phyloP scores from a whole-genome alignment of 2,113 vertebrate species.

The Odobenus rosmarus region DNA sequence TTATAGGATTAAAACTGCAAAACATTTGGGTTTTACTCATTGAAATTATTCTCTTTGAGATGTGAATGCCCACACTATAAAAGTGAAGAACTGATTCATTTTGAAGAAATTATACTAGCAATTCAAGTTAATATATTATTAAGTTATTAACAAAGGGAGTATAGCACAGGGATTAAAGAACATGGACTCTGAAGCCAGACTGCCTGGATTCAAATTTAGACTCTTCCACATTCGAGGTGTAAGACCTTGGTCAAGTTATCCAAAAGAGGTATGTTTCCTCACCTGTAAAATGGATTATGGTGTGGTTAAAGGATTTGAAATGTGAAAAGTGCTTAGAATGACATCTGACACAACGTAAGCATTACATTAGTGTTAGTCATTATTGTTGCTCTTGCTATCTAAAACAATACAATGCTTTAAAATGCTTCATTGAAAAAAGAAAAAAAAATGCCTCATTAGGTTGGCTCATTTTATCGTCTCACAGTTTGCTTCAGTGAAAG shows the following conservation, averaged over 20 bases:
- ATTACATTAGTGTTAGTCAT: background rate
- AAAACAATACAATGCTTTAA: background rate
- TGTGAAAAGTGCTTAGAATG: background rate
- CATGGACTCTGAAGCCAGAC: background rate
- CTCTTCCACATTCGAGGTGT: background rate
- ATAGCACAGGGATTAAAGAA: background rate
- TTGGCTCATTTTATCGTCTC: background rate
- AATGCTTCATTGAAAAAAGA: background rate
- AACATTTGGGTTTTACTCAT: background rate
- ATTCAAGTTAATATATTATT: background rate
- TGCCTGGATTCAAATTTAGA: background rate
- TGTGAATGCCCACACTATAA: background rate
- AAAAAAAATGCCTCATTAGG: background rate
- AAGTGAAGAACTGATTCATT: background rate
- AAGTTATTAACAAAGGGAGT: background rate
- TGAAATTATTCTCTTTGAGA: background rate
- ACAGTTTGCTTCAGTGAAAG: constrained; percentile 12
- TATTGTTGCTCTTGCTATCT: background rate
- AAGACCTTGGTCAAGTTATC: background rate
- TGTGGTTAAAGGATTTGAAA: background rate
- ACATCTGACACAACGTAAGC: background rate
- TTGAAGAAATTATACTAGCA: constrained; percentile 6
- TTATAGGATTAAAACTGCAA: constrained; percentile 16
- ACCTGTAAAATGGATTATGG: background rate
- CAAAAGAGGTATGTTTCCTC: background rate